Base-by-base conservation (phyloP, 2,113 vertebrate species). In the Callocephalon fimbriatum region DNA sequence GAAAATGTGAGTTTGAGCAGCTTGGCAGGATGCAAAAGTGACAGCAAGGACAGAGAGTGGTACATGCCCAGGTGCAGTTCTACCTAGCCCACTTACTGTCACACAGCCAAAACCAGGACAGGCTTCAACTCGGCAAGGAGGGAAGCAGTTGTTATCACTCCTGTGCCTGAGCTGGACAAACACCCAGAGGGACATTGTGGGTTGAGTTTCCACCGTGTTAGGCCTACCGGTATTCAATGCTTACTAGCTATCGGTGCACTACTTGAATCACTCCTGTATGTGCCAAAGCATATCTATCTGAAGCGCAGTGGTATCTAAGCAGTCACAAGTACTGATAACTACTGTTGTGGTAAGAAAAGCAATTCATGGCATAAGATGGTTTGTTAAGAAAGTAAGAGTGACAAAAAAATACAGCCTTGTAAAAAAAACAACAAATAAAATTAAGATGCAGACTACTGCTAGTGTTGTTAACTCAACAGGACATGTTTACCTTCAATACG, bases 171-270 rank as follows among this genome's bases (percentile, higher is more conserved):
- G 56, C 20, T 12, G 17, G 44, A 19, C 17, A 79, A 56, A 37
- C 0, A 1, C 63, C 53, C 63, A 66, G 45, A 6, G 27, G 62
- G 32, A 61, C 1, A 4, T 0, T 27, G 15, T 27, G 4, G 21
- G 27, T 1, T 38, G 14, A 42, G 35, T 21, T 88, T 67, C 45
- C 31, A 48, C 27, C 2, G 0, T 11, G 12, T 72, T 47, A 65
- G 23, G 85, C 73, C 22, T 42, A 65, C 8, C 6, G 11, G 16
- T 16, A 58, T 15, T 35, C 22, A 66, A 80, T 18, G 6, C 12
- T 42, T 47, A 37, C 56, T 10, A 53, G n/a, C 1, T 74, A 53
- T 11, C 78, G 56, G 12, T 14, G 7, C 35, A 12, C 45, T 45
- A 62, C 56, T 77, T 42, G 12, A 20, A 74, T 42, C 31, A 66